These are phyloP conservation scores for Prunella himalayana DNA, from an alignment of 2,113 vertebrate genomes.

Conservation along the genomic window DNA sequence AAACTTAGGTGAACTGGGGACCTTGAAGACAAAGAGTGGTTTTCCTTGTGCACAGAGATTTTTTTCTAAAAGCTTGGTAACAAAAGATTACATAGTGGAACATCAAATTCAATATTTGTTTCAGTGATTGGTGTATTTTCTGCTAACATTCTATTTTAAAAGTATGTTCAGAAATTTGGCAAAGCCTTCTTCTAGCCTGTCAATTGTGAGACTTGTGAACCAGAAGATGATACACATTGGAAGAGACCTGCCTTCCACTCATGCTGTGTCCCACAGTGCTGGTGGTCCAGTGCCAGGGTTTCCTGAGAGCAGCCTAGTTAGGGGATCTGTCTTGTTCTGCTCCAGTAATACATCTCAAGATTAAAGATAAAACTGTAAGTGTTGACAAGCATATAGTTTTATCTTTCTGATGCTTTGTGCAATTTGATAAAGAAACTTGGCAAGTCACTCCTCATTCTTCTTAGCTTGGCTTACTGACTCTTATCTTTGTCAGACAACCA, in stretches of 20 bases:
- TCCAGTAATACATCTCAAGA: background rate
- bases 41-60: fast-evolving
- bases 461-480: background rate
- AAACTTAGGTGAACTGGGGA: background rate
- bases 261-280: background rate
- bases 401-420: background rate
- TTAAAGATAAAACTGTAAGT: background rate
- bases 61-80: background rate
- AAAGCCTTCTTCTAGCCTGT: background rate
- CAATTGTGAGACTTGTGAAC: background rate
- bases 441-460: background rate
- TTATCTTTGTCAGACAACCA: background rate
- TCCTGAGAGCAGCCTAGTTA: background rate
- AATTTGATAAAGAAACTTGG: background rate
- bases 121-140: background rate
- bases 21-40: background rate
- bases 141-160: background rate
- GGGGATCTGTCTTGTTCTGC: background rate
- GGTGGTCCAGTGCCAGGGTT: fast-evolving
- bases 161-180: background rate
- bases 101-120: background rate
- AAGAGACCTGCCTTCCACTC: background rate
- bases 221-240: background rate
- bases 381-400: background rate
- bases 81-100: background rate